A percentile compares a stretch with the other conserved stretches of the same genome.
phyloP scores from a whole-genome alignment of 2,113 vertebrate genomes.

The Plecturocebus donacophilus region DNA sequence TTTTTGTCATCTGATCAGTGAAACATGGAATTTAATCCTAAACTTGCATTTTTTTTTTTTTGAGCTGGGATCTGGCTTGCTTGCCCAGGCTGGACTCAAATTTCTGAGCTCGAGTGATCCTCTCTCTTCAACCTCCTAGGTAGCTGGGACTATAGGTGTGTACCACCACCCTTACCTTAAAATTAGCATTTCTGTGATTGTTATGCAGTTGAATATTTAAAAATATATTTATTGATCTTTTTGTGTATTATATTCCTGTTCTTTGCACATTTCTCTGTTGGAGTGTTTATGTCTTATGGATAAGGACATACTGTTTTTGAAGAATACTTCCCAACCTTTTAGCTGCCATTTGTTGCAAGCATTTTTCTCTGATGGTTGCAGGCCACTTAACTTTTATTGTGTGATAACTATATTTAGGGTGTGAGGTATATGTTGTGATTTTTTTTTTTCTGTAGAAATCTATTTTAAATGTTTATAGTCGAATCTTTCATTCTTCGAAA shows the following conservation, averaged over 20 bases:
- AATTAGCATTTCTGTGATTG: background rate
- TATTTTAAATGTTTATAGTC: background rate
- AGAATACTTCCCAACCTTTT: background rate
- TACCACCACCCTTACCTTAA: too few species aligned
- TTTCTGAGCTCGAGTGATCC: too few species aligned
- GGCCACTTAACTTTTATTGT: background rate
- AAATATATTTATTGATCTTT: background rate
- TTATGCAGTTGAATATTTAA: background rate
- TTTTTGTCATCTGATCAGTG: background rate
- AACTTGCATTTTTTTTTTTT: background rate
- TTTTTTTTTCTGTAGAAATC: background rate
- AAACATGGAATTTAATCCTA: constrained; percentile 1
- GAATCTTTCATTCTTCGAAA: background rate
- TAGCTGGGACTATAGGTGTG: too few species aligned
- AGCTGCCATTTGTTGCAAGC: background rate
- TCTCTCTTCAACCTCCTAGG: too few species aligned
- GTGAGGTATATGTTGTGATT: background rate
- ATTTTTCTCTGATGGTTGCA: background rate
- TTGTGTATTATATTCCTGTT: background rate
- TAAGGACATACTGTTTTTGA: background rate
- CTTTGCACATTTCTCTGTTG: background rate
- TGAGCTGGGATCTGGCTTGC: too few species aligned
- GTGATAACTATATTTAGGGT: background rate
- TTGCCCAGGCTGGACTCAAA: too few species aligned
- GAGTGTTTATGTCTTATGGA: background rate